Percentiles rank a stretch among this genome's conserved stretches.
Evolutionary conservation across 2,113 vertebrate species (phyloP).

Genomic region (Entomyzon cyanotis): DNA sequence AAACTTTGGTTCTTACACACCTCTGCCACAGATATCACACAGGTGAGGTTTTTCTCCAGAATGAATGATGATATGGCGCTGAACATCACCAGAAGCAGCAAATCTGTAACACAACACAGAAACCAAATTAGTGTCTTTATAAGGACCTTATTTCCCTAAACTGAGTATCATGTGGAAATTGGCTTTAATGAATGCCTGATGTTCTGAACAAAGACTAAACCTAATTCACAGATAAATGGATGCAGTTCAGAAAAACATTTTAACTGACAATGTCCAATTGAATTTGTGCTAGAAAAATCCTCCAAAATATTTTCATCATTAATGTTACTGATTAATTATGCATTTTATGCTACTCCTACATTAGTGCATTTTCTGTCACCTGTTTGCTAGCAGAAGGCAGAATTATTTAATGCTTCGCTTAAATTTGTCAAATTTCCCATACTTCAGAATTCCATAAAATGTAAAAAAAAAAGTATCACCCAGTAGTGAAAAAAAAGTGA

Average conservation of each 20-base stretch:
- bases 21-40: conserved; percentile 95
- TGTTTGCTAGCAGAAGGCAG: neutral
- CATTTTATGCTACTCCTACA: neutral
- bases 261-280: neutral
- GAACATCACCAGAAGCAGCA: conserved; percentile 94
- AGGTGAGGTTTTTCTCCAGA: conserved; percentile 94
- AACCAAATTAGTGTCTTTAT: neutral
- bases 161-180: neutral
- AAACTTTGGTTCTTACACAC: conserved; percentile 57
- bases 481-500: neutral
- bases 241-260: neutral
- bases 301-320: neutral
- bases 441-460: neutral
- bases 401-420: neutral
- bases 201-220: neutral
- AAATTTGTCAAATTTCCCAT: neutral
- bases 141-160: neutral
- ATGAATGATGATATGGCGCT: conserved; percentile 95
- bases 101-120: conserved; percentile 77
- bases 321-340: neutral
- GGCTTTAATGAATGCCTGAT: neutral
- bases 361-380: neutral
- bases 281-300: neutral
- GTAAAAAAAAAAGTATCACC: neutral
- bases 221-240: neutral